These are phyloP conservation scores for Hofmannophila pseudospretella DNA, from an alignment of 2,888 invertebrate genomes.

Conservation along the genomic window DNA sequence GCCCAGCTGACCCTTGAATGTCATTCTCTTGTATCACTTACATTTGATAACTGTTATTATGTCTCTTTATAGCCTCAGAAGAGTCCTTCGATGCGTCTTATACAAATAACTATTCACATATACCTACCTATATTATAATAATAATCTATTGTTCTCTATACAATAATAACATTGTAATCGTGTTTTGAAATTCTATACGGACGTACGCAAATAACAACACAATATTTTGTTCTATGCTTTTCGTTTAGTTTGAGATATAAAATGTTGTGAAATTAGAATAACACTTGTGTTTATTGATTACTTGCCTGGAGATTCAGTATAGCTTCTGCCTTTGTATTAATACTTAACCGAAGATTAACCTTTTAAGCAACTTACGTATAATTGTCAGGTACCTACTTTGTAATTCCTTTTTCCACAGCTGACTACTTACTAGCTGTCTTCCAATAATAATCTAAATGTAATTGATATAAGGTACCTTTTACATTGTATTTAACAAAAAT, in stretches of 20 bases:
- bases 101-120: conserved; percentile 25
- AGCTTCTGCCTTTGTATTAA: too few relatives aligned
- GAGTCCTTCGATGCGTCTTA: conserved; percentile 20
- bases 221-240: neutral
- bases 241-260: neutral
- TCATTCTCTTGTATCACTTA: conserved; percentile 26
- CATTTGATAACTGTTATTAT: conserved; percentile 35
- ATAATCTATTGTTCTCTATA: conserved; percentile 45
- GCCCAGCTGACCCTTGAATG: conserved; percentile 24
- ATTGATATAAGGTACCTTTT: too few relatives aligned
- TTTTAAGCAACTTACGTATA: too few relatives aligned
- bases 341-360: too few relatives aligned
- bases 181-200: conserved; percentile 30
- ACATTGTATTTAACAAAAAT: too few relatives aligned
- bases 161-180: conserved; percentile 27
- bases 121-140: conserved; percentile 34
- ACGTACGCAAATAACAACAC: conserved; percentile 33
- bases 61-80: conserved; percentile 20
- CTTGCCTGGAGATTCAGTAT: too few relatives aligned
- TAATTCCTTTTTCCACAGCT: too few relatives aligned
- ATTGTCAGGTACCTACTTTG: too few relatives aligned
- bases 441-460: too few relatives aligned
- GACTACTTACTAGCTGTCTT: too few relatives aligned
- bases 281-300: neutral
- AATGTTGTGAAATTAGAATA: neutral